Conservation (phyloP, 2,888 invertebrate genomes). For the Choreutis nemorana region DNA sequence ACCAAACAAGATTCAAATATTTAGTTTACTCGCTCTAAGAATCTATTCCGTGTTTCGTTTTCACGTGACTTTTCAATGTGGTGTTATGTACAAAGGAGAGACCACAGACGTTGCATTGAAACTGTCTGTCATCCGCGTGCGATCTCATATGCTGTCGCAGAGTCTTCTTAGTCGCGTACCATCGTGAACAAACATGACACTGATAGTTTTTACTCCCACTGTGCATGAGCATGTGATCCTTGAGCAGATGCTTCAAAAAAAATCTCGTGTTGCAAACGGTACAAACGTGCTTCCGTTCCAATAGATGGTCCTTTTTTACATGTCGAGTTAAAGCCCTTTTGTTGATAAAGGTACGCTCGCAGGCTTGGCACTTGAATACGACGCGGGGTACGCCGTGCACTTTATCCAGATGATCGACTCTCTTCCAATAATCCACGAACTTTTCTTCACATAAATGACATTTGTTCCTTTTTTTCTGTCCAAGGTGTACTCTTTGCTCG, state of each 20-base stretch:
- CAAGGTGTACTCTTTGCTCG: constrained; percentile 21
- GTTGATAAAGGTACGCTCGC: constrained; percentile 26
- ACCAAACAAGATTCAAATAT: too few species aligned
- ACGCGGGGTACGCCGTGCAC: constrained; percentile 22
- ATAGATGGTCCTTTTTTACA: constrained; percentile 29
- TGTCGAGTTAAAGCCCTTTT: constrained; percentile 26
- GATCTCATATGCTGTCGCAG: constrained; percentile 30
- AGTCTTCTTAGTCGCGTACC: constrained; percentile 31
- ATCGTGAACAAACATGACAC: constrained; percentile 29
- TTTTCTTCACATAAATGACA: constrained; percentile 21
- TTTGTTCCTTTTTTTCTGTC: constrained; percentile 16
- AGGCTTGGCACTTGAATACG: constrained; percentile 27
- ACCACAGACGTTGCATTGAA: constrained; percentile 15
- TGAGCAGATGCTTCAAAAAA: constrained; percentile 23
- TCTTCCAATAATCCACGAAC: constrained; percentile 27
- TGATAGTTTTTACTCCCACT: constrained; percentile 27
- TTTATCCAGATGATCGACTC: constrained; percentile 24
- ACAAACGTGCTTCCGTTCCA: constrained; percentile 30
- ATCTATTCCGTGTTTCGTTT: constrained; percentile 20
- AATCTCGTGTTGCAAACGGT: constrained; percentile 27
- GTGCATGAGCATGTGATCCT: constrained; percentile 34
- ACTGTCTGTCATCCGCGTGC: constrained; percentile 14
- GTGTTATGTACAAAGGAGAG: constrained; percentile 28
- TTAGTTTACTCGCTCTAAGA: too few species aligned
- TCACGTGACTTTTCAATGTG: constrained; percentile 42